Conservation (phyloP, 2,113 vertebrate genomes). For the Cochlearius cochlearius region DNA sequence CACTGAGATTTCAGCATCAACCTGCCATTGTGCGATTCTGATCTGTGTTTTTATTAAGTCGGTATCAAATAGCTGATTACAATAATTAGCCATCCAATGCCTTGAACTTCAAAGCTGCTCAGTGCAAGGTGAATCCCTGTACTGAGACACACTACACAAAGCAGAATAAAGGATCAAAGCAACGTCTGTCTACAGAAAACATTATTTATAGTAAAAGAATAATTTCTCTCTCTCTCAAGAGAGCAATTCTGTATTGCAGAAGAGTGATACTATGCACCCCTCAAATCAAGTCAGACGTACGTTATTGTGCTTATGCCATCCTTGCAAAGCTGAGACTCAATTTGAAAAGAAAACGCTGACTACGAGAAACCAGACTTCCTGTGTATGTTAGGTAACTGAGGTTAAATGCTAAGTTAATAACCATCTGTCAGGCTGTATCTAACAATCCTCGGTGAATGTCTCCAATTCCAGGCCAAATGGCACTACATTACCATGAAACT, state of each 20-base stretch:
- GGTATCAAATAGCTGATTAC: background rate
- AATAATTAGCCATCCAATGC: background rate
- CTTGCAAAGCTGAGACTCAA: background rate
- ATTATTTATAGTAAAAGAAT: background rate
- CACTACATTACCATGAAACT: background rate
- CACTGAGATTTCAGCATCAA: background rate
- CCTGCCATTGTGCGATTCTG: background rate
- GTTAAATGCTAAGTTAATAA: background rate
- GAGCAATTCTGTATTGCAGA: background rate
- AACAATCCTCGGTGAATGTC: background rate
- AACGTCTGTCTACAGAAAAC: background rate
- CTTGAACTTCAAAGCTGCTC: background rate
- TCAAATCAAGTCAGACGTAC: background rate
- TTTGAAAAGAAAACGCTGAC: background rate
- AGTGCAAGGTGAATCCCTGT: background rate
- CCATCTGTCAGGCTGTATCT: background rate
- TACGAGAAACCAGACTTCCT: background rate
- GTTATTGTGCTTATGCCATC: background rate
- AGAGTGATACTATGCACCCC: background rate
- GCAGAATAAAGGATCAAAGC: background rate
- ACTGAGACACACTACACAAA: background rate
- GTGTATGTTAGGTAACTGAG: background rate
- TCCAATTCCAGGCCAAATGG: background rate
- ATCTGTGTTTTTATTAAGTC: background rate
- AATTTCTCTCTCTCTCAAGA: background rate